Evolutionary conservation across 2,797 vertebrate genomes (phyloP).

Genomic region (Poliocrania exsul): DNA sequence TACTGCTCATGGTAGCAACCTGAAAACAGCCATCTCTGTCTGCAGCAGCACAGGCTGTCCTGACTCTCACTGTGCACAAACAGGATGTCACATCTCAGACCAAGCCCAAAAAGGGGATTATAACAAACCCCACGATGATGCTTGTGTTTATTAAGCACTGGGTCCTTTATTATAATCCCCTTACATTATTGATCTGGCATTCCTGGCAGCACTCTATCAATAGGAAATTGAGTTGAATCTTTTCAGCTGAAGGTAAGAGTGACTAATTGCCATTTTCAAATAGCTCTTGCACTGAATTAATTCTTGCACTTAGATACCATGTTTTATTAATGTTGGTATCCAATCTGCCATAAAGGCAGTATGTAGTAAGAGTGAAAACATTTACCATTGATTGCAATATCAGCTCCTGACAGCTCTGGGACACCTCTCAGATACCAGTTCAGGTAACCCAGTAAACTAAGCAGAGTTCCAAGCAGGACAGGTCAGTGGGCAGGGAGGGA

Average conservation of each 20-base stretch:
- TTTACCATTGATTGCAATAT: constrained; percentile 1
- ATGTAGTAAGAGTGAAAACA: constrained; percentile 4
- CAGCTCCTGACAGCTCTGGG: constrained; percentile 22
- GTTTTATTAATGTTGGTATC: constrained; percentile 49
- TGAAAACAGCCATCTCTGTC: not conserved
- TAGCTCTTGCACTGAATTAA: constrained; percentile 52
- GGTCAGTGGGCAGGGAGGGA: not conserved
- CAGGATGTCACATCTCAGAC: not conserved
- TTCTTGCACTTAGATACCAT: constrained; percentile 48
- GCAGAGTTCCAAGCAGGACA: not conserved
- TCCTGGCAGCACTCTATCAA: constrained; percentile 57
- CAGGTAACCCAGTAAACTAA: not conserved
- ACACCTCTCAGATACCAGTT: not conserved
- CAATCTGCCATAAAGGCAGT: constrained; percentile 30
- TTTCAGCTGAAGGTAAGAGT: constrained; percentile 44
- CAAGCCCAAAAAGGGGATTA: not conserved
- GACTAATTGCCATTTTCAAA: constrained; percentile 62
- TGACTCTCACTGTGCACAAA: not conserved
- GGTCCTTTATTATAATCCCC: not conserved
- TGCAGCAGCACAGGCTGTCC: not conserved
- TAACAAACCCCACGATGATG: not conserved
- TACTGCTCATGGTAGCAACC: not conserved
- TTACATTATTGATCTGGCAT: constrained; percentile 18
- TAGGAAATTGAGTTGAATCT: constrained; percentile 29
- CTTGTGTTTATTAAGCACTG: not conserved